Conservation (phyloP, 2,113 vertebrate genomes). For the Boulengeromyrus knoepffleri region DNA sequence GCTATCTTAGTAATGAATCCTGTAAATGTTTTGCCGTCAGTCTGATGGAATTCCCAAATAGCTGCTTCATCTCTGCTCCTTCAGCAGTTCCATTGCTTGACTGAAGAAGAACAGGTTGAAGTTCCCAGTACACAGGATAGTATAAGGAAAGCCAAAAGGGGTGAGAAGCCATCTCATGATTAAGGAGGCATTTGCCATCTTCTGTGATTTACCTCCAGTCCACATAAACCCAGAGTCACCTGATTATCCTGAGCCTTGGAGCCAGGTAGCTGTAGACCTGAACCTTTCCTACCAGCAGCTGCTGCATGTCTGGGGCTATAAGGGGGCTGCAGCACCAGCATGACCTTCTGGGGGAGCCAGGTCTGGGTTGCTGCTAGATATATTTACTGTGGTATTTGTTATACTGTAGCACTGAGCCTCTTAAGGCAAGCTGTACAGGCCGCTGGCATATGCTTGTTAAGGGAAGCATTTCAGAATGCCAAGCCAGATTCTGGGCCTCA, state of each 20-base stretch:
- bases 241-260: constrained; percentile 15
- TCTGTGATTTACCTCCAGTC: neutral
- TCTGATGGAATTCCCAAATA: neutral
- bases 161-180: neutral
- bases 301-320: constrained; percentile 41
- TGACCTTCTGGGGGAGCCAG: constrained; percentile 5
- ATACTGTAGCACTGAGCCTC: neutral
- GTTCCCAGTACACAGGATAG: neutral
- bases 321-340: neutral
- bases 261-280: constrained; percentile 52
- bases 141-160: neutral
- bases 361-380: neutral
- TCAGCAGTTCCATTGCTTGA: neutral
- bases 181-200: neutral
- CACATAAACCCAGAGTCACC: neutral
- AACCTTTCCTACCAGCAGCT: constrained; percentile 47
- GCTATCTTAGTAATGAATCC: neutral
- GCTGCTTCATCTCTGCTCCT: neutral
- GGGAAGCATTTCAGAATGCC: neutral
- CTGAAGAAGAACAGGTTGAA: neutral
- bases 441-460: neutral
- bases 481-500: neutral
- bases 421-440: neutral
- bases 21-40: neutral
- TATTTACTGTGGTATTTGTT: neutral